phyloP scores from a whole-genome alignment of 2,113 vertebrate species.

The Eolophus roseicapilla region DNA sequence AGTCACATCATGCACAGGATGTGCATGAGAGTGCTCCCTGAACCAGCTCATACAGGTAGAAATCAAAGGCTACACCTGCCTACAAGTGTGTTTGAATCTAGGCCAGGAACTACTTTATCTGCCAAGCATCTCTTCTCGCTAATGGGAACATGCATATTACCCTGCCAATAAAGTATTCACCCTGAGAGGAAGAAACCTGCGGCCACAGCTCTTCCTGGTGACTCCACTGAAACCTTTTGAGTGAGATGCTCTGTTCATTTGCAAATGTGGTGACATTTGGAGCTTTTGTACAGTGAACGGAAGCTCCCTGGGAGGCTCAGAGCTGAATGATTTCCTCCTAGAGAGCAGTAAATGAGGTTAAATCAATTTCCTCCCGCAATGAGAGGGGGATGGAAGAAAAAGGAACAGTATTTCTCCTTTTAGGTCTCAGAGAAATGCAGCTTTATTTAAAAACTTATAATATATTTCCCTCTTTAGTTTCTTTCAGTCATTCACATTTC shows the following conservation, averaged over 20 bases:
- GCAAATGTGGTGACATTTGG: slow-evolving; percentile 75
- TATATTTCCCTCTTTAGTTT: not conserved
- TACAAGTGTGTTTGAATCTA: not conserved
- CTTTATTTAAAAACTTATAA: not conserved
- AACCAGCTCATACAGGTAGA: not conserved
- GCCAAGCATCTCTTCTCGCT: not conserved
- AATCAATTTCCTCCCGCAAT: slow-evolving; percentile 50
- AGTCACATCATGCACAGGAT: not conserved
- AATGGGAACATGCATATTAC: slow-evolving; percentile 20
- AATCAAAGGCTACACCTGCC: not conserved
- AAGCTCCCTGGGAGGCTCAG: slow-evolving; percentile 64
- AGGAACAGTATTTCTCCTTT: not conserved
- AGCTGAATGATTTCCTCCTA: slow-evolving; percentile 68
- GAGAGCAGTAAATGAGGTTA: slow-evolving; percentile 71
- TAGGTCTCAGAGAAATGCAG: not conserved
- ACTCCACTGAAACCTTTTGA: slow-evolving; percentile 43
- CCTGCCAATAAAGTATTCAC: not conserved
- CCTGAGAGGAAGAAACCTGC: slow-evolving; percentile 5
- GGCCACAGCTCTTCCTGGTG: not conserved
- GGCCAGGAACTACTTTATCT: not conserved
- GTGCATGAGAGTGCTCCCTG: not conserved
- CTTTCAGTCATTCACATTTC: not conserved
- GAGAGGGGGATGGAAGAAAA: not conserved
- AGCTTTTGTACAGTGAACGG: slow-evolving; percentile 61
- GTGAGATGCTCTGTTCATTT: slow-evolving; percentile 65